These are phyloP conservation scores for Andrena trimmerana DNA, from an alignment of 2,888 invertebrate genomes.

Conservation along the genomic window DNA sequence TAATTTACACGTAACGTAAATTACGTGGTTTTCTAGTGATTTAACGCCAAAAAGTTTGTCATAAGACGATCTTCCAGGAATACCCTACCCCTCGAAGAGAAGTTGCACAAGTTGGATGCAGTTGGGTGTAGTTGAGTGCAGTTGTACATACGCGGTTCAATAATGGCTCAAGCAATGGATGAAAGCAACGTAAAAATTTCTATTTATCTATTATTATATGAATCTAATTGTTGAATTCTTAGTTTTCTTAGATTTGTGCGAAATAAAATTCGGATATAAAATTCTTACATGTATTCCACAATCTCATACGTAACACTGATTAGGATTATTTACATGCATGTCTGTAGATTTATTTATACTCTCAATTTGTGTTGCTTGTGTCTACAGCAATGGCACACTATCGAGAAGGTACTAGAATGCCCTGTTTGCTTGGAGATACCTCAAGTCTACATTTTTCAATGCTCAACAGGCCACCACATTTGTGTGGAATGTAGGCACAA, in stretches of 20 bases:
- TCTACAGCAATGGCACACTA: constrained; percentile 46
- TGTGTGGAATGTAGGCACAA: constrained; percentile 86
- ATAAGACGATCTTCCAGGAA: background rate
- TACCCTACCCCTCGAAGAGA: background rate
- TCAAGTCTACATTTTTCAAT: constrained; percentile 86
- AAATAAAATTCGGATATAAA: too few species aligned
- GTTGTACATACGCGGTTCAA: background rate
- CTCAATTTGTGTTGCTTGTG: background rate
- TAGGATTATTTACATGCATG: background rate
- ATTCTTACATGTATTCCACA: background rate
- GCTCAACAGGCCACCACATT: constrained; percentile 87
- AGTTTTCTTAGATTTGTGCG: too few species aligned
- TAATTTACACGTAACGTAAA: too few species aligned
- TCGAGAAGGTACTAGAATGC: constrained; percentile 87
- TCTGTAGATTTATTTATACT: background rate
- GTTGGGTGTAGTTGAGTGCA: background rate
- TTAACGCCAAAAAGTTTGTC: background rate
- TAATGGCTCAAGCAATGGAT: too few species aligned
- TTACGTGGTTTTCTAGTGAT: too few species aligned
- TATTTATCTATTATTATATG: too few species aligned
- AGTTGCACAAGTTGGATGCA: background rate
- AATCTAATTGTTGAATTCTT: too few species aligned
- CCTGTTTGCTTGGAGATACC: constrained; percentile 87
- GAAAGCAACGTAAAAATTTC: too few species aligned
- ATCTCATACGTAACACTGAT: background rate